Base-by-base conservation (phyloP, 2,113 vertebrate genomes). In the Lucifuga dentata region DNA sequence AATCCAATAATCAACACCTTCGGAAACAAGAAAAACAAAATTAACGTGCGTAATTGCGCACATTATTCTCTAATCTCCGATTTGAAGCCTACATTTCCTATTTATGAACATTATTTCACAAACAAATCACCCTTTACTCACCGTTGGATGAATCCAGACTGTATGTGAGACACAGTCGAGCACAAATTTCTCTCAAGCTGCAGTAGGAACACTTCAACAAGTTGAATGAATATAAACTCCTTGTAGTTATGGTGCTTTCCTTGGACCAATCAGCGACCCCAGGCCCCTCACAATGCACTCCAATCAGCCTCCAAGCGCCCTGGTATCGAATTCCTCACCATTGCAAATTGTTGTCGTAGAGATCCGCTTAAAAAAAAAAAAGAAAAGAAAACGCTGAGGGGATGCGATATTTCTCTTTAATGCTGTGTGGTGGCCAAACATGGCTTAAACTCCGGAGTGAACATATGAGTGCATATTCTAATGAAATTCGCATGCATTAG, bases 231-330 rank as follows among this genome's bases (percentile, higher is more conserved):
- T 95, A 95, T 95, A 95, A 94, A 94, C 93, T 95, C 93, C 88
- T 83, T 92, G 80, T 94, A 96, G 95, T 97, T 97, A 93, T 94
- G 96, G 93, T 89, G 88, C 93, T 94, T 94, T 91, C 91, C 94
- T 94, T 94, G 94, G 94, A 94, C 97, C 97, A 99, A 99, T 99
- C 96, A 99, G 95, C 95, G 96, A 95, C 95, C 94, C 93, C 96
- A 95, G 93, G 92, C 92, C 93, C 92, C 93, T 95, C 93, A 98
- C 97, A 97, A 98, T 96, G 94, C 81, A 83, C 93, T 93, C 94
- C 95, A 94, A 95, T 95, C 94, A 97, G 95, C 95, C 94, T 88
- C 93, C 91, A 91, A 93, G 94, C 93, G 92, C 94, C 94, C 95
- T 89, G 94, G 94, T 96, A 95, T 95, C 93, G 90, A 93, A 98